Percentiles rank a stretch among this genome's conserved stretches.
Evolutionary conservation across 2,797 vertebrate species (phyloP).

Genomic region (Pyrocephalus nanus): DNA sequence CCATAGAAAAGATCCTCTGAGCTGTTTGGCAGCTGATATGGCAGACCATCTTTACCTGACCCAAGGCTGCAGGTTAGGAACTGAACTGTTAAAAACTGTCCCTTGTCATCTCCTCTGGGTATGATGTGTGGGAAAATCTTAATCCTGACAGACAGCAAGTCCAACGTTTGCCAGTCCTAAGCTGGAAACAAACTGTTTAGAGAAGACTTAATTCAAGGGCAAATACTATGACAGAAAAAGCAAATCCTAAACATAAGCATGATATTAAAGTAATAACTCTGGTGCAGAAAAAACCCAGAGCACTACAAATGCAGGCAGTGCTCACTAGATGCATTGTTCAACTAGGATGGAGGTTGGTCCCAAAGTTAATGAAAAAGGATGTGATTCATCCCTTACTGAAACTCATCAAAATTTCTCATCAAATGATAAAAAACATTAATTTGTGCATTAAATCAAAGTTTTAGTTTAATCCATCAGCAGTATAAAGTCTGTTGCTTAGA

Average conservation of each 20-base stretch:
- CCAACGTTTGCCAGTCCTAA: neutral
- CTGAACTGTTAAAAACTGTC: neutral
- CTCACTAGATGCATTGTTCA: neutral
- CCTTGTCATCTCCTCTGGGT: neutral
- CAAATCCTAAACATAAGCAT: neutral
- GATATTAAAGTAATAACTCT: neutral
- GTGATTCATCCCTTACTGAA: neutral
- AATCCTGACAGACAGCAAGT: neutral
- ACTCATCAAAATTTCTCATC: neutral
- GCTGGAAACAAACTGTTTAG: conserved; percentile 1
- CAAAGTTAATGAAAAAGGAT: neutral
- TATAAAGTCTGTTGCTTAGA: neutral
- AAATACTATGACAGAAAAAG: neutral
- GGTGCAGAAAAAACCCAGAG: neutral
- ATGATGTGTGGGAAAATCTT: neutral
- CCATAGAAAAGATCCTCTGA: neutral
- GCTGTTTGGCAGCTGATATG: neutral
- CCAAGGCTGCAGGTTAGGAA: neutral
- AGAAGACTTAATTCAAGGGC: neutral
- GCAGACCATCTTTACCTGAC: neutral
- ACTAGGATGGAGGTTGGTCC: neutral
- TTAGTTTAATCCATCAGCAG: neutral
- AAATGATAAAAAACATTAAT: neutral
- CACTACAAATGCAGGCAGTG: neutral
- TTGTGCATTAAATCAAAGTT: neutral